Conservation (phyloP, 92 coral and sea anemone species). For the Paramuricea clavata region DNA sequence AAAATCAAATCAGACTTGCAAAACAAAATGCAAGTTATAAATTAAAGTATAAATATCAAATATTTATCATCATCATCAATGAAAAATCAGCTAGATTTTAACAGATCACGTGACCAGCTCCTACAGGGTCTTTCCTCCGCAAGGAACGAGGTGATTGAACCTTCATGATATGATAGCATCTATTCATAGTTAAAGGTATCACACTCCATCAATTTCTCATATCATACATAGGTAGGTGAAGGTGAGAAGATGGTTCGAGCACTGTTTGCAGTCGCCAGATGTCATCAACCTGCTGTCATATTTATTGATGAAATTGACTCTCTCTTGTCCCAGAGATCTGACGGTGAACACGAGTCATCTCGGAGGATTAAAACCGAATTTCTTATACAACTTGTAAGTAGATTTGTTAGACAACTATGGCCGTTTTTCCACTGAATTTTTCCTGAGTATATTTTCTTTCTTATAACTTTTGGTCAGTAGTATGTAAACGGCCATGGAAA, state of each 20-base stretch:
- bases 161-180: not conserved
- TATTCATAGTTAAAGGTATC: not conserved
- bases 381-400: conserved; percentile 86
- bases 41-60: too few relatives aligned
- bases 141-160: not conserved
- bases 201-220: not conserved
- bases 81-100: too few relatives aligned
- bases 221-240: conserved; percentile 81
- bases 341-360: conserved; percentile 98
- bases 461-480: too few relatives aligned
- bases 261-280: conserved; percentile 94
- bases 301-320: conserved; percentile 99
- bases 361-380: conserved; percentile 97
- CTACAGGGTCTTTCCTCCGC: too few relatives aligned
- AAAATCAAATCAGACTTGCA: too few relatives aligned
- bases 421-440: too few relatives aligned
- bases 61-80: too few relatives aligned
- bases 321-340: conserved; percentile 91
- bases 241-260: conserved; percentile 99
- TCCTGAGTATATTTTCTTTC: too few relatives aligned
- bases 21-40: too few relatives aligned
- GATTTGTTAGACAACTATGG: not conserved
- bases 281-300: conserved; percentile 94
- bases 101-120: too few relatives aligned
- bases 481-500: too few relatives aligned